Conservation (phyloP, 2,797 vertebrate genomes). For the Periophthalmus magnuspinnatus region DNA sequence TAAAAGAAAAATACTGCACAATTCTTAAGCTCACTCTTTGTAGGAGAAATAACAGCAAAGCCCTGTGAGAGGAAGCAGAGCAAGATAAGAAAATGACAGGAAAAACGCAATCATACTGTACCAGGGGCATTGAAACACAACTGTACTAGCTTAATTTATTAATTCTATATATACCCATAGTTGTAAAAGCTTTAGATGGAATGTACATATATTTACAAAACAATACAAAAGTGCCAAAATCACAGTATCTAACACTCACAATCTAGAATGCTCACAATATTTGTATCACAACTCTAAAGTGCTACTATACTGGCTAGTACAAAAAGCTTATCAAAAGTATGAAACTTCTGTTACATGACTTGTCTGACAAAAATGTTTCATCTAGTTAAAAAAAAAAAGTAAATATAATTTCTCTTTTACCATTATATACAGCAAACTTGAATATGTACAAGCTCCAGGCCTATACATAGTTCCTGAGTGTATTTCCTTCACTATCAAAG, state of each 20-base stretch:
- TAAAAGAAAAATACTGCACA: not conserved
- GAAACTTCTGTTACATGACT: conserved; percentile 20
- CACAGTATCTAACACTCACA: conserved; percentile 44
- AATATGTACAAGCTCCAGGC: conserved; percentile 49
- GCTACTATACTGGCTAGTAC: conserved; percentile 48
- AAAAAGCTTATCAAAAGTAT: conserved; percentile 62
- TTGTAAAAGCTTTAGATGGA: conserved; percentile 18
- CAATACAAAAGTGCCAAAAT: conserved; percentile 59
- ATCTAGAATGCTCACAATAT: conserved; percentile 15
- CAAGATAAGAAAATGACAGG: conserved; percentile 43
- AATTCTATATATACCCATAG: conserved; percentile 13
- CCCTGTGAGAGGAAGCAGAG: conserved; percentile 49
- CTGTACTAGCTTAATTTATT: conserved; percentile 11
- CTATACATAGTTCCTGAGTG: conserved; percentile 53
- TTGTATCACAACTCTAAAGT: conserved; percentile 57
- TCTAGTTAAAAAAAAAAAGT: conserved; percentile 12
- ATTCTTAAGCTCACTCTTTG: not conserved
- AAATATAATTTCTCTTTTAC: conserved; percentile 5
- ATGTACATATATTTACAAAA: conserved; percentile 18
- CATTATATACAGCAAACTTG: conserved; percentile 43
- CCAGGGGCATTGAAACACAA: conserved; percentile 7
- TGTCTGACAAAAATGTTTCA: conserved; percentile 7
- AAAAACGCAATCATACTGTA: conserved; percentile 29
- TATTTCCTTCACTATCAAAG: conserved; percentile 3
- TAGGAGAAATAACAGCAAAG: conserved; percentile 14